Conservation (phyloP, 2,797 vertebrate genomes). For the Acanthis flammea region DNA sequence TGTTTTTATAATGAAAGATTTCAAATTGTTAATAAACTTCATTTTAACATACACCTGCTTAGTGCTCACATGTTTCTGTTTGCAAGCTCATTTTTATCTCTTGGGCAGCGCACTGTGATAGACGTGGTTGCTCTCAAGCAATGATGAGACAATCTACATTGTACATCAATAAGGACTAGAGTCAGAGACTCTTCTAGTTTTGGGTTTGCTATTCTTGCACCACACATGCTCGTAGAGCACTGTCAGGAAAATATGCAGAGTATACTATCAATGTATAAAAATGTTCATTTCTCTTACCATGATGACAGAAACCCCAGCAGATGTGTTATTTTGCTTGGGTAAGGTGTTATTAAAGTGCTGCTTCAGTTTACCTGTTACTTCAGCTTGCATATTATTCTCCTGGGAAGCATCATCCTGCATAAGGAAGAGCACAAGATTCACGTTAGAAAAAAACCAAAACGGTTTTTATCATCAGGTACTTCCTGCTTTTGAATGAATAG, state of each 20-base stretch:
- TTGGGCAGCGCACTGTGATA: background rate
- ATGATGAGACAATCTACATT: background rate
- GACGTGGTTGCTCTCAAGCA: background rate
- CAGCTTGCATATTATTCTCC: conserved; percentile 93
- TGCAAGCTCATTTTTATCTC: background rate
- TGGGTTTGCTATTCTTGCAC: conserved; percentile 53
- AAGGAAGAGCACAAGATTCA: background rate
- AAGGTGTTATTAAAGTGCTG: conserved; percentile 91
- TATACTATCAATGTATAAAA: background rate
- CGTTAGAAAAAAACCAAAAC: fast-evolving
- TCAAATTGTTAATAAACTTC: background rate
- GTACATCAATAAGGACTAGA: background rate
- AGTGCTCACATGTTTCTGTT: background rate
- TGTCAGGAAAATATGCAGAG: background rate
- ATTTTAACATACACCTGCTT: background rate
- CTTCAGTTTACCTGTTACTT: conserved; percentile 96
- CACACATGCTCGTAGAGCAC: background rate
- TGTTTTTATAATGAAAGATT: background rate
- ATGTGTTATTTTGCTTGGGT: conserved; percentile 86
- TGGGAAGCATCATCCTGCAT: conserved; percentile 85
- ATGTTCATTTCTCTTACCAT: conserved; percentile 83
- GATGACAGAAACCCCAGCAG: conserved; percentile 91
- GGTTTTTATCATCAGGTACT: background rate
- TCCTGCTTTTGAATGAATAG: background rate
- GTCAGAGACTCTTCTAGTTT: conserved; percentile 6